Evolutionary conservation across 2,888 invertebrate genomes (phyloP), one percentile per base, ranked within the genome.

Genomic region (Tetheella fluctuosa): DNA sequence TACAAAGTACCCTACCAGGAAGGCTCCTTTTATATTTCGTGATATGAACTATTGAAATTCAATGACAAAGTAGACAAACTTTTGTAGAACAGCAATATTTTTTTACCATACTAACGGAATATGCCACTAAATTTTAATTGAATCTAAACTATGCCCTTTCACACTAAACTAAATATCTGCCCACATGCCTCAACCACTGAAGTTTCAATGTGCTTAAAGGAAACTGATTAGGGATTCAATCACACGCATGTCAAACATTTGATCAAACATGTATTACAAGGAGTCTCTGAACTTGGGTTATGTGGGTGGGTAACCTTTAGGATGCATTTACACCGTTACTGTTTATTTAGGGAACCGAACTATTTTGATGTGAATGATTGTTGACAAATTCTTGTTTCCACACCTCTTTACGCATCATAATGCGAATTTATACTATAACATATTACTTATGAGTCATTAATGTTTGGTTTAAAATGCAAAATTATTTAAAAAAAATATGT

Each of bases 251-350:
- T 58, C 59, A 60, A 59, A 48, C 57, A 34, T 58, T 57, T 59
- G 60, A 68, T 65, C 52, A 42, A 63, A 67, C 60, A 55, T 55
- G 37, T 7, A 48, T 60, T 23, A 54, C 42, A 62, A 52, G 61
- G 59, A 17, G 34, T 8, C 15, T 59, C 30, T 34, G 23, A 20
- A 37, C 23, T 34, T 48, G 20, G 20, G 30, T 5, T 54, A 55
- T 34, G 34, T 37, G 17, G 12, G n/a, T n/a, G n/a, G 25, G 20
- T 20, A 28, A 23, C 20, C 6, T 55, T 34, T 3, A 2, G 34
- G 10, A 8, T 12, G 5, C 17, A 34, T 55, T 55, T 20, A 55
- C 34, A 55, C 20, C 34, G 34, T 23, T 34, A 12, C 20, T 1
- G 15, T 28, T 2, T 13, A 53, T 13, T 52, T 8, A 23, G 39